Evolutionary conservation across 2,797 vertebrate genomes (phyloP), one percentile per base, ranked within the genome.

Genomic region (Atherinosoma microstoma): DNA sequence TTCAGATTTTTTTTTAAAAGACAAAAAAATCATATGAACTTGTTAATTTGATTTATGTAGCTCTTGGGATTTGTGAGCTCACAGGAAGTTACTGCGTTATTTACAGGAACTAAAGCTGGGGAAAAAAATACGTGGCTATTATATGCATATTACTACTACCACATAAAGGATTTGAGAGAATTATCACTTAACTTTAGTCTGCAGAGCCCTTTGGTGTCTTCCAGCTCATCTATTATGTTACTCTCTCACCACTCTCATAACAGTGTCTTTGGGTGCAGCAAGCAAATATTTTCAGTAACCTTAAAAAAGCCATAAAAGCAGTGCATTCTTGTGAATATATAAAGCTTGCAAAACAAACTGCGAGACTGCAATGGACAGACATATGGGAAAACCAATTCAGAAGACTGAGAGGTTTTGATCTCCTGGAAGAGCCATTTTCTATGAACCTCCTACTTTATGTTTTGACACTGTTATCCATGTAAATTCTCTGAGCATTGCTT

Each of bases 361-460:
- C 61, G 51, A 51, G 61, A 30, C 61, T 67, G 54, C 64, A 59
- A 30, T 36, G 54, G 51, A 74, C 20, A 32, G 2, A 32, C 81
- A 63, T 45, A 35, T 49, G 72, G 64, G 74, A 42, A 87, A 78
- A 60, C 70, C 73, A 64, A 64, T 84, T 78, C 73, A 67, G 68
- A 73, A 76, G 80, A 76, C 64, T 30, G 47, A 68, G 61, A 58
- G 75, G 85, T 78, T 91, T 91, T 92, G 82, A 91, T 92, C 80
- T 85, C 58, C 78, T 58, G 61, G 61, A 73, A 84, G 81, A 86
- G 62, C 73, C 73, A 64, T 87, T 92, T 92, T 87, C 83, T 87
- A 78, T 79, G 90, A 91, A 90, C 91, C 91, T 89, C 93, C 91
- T 74, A 89, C 89, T 92, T 90, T 90, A 90, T 91, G 89, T 91